A percentile compares a stretch with the other conserved stretches of the same genome.
Evolutionary conservation across 2,113 vertebrate genomes (phyloP).

Genomic region (Calidris pugnax): DNA sequence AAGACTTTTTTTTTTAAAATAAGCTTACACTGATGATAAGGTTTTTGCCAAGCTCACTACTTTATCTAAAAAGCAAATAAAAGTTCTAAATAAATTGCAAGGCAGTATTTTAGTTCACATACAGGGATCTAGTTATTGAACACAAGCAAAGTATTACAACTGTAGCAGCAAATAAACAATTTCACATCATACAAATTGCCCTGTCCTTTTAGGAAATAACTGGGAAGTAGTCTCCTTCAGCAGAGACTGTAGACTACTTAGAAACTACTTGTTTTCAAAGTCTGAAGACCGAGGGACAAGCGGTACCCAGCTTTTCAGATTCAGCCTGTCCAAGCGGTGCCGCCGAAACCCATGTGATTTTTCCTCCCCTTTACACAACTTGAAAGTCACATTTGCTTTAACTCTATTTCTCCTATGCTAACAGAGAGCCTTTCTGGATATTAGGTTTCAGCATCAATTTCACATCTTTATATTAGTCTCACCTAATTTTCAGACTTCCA

Average conservation of each 20-base stretch:
- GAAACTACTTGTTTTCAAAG: background rate
- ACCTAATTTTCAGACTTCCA: background rate
- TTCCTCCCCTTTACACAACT: background rate
- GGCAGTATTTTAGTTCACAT: background rate
- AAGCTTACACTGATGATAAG: background rate
- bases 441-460: slow-evolving; percentile 17
- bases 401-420: background rate
- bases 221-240: background rate
- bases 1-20: background rate
- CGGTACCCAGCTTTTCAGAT: background rate
- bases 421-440: background rate
- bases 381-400: background rate
- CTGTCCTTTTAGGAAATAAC: background rate
- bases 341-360: background rate
- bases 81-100: background rate
- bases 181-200: background rate
- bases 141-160: background rate
- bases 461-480: background rate
- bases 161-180: background rate
- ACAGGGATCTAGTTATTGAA: background rate
- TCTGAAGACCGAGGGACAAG: background rate
- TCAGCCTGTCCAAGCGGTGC: background rate
- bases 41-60: background rate
- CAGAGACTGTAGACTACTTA: background rate
- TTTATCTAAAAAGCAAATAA: background rate